Base-by-base conservation (phyloP, 1,140 invertebrate species). In the Druon quercuslanigerum region DNA sequence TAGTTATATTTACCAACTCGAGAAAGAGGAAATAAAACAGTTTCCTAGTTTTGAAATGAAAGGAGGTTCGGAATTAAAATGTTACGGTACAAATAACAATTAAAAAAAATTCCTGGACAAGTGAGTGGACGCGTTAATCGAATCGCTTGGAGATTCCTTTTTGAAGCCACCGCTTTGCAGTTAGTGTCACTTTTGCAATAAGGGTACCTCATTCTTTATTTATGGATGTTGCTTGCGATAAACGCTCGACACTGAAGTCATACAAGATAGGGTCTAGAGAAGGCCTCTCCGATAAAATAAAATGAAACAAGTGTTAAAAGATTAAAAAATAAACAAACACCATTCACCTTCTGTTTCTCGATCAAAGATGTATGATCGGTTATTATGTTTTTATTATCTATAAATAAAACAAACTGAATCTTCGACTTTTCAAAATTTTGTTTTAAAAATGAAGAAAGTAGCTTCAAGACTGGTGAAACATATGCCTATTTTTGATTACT, bases 191-290 rank as follows among this genome's bases (percentile, higher is more conserved):
- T 54, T 54, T 0, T 52, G n/a, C 12, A 52, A 16, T 54, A 54
- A 54, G 52, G 52, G 11, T 54, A 54, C 52, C 52, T 54, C 52
- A 16, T 54, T 54, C 52, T 54, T 54, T 54, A 17, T 54, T 54
- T 54, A 54, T 54, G 52, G 16, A 17, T 54, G 4, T 54, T n/a
- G n/a, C n/a, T 54, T 9, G 52, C 52, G 52, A 54, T 54, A 54
- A 54, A 54, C 17, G n/a, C 17, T 54, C 17, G 52, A 19, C 52
- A 54, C 52, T 19, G 52, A 54, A 54, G 17, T 54, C 52, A n/a
- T 19, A 17, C 17, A 17, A n/a, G 8, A 54, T 9, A 54, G 52
- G 17, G 52, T 17, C 40, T 54, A 54, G 2, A 17, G n/a, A 54
- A 54, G 52, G 52, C 19, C 52, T 54, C 52, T 54, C 7, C 51